These are phyloP conservation scores for Zeuzera pyrina DNA, from an alignment of 2,888 invertebrate species.

Conservation along the genomic window DNA sequence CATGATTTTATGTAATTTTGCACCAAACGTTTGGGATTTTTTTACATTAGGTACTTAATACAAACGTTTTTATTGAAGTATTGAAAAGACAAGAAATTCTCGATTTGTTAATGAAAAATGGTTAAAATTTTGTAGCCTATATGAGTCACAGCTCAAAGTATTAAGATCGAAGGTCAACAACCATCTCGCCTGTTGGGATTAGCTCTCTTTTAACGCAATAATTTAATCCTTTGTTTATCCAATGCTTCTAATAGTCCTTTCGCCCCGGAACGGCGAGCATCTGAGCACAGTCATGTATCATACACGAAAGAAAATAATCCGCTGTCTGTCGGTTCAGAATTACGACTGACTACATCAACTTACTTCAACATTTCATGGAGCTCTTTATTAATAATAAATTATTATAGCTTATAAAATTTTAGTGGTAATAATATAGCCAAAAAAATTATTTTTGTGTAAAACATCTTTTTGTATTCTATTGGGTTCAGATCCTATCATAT, in stretches of 20 bases:
- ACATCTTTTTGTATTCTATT: too few species aligned
- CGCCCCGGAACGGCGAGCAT: conserved; percentile 51
- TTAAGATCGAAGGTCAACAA: conserved; percentile 58
- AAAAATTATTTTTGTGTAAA: too few species aligned
- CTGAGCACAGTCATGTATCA: conserved; percentile 59
- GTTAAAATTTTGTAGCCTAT: not conserved
- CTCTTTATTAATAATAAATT: conserved; percentile 29
- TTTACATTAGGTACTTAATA: too few species aligned
- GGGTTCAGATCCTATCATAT: too few species aligned
- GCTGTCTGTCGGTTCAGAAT: conserved; percentile 41
- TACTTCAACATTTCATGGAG: conserved; percentile 37
- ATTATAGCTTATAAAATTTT: conserved; percentile 25
- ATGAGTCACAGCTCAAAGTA: conserved; percentile 9
- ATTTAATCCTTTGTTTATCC: conserved; percentile 70
- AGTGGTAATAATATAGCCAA: conserved; percentile 9
- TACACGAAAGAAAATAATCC: conserved; percentile 67
- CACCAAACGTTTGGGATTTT: too few species aligned
- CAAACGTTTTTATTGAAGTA: too few species aligned
- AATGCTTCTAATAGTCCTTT: conserved; percentile 61
- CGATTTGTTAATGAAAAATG: not conserved
- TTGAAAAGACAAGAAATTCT: too few species aligned
- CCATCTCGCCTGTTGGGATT: conserved; percentile 66
- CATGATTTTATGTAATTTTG: too few species aligned
- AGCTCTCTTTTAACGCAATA: conserved; percentile 64
- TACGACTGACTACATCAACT: conserved; percentile 21